Base-by-base conservation (phyloP, 2,113 vertebrate species). In the Ancistrus triradiatus region DNA sequence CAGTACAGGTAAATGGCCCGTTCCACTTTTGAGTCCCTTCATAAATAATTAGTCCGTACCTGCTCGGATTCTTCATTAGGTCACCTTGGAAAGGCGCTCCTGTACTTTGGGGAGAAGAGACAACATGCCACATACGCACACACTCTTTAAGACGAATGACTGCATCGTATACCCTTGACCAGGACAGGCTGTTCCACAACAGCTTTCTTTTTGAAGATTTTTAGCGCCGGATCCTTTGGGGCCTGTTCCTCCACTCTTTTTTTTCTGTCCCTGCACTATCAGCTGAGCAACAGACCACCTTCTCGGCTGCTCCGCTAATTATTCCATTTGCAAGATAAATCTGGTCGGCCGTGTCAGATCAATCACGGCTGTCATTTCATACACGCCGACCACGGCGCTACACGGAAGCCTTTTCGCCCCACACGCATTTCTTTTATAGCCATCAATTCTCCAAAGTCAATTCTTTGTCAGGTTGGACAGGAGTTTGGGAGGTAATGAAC, bases 281-380 rank as follows among this genome's bases (percentile, higher is more conserved):
- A 85, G 88, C 89, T 85, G 84, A 84, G 91, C 83, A 82, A 79
- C 87, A 90, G 87, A 86, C 89, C 91, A 88, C 88, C 89, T 85
- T 81, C 84, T 84, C 83, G 81, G 86, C 90, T 87, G 87, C 87
- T 87, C 87, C 75, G 86, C 84, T 92, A 91, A 91, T 93, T 91
- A 90, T 90, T 91, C 85, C 81, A 92, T 93, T 92, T 92, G 89
- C 86, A 91, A 92, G 91, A 92, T 91, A 91, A 90, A 92, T 93
- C 89, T 89, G 80, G 83, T 86, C 81, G 85, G 84, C 84, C 75
- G 80, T 85, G 84, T 89, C 84, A 88, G 87, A 94, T 94, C 89
- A 89, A 92, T 94, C 91, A 93, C 80, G 62, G 72, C 85, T 92
- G 91, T 90, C 90, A 90, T 81, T 83, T 86, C 83, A 81, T 85